Base-by-base conservation (phyloP, 2,113 vertebrate genomes). In the Pangasianodon hypophthalmus region DNA sequence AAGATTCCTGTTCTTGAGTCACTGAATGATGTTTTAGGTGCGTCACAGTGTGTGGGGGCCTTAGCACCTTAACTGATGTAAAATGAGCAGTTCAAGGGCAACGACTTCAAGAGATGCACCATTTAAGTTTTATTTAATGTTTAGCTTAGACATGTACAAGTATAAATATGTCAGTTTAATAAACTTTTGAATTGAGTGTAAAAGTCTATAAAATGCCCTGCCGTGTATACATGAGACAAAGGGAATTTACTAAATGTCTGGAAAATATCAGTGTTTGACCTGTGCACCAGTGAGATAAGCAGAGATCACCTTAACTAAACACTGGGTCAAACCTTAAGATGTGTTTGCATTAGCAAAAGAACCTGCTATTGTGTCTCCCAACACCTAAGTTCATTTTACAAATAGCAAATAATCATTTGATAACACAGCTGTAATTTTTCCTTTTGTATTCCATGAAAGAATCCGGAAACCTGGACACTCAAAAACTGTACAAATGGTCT, bases 251-350 rank as follows among this genome's bases (percentile, higher is more conserved):
- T 75, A 69, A 77, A 69, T 73, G 80, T 90, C 91, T 91, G 91
- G 91, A 90, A 48, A 86, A 84, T 84, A 84, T 91, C 87, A 88
- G 26, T 26, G 71, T 71, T 82, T 82, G 89, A 90, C 84, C 48
- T 82, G 84, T 86, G 50, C 32, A 24, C 14, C 84, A 80, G 56
- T 44, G 73, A 86, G 73, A 86, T 89, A 86, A 81, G 84, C 73
- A 87, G 37, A 90, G 84, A 81, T 56, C 84, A 52, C 60, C 60
- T 82, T 86, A 84, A 89, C 89, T 90, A 91, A 90, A 91, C 86
- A 88, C 48, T 64, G 48, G 52, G 64, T 73, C 84, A 89, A 85
- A 88, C 48, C 84, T 75, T n/a, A 24, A 56, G 50, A 46, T n/a
- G 73, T 73, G 82, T 82, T 82, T 29, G 44, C 73, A 60, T 37